phyloP scores from a whole-genome alignment of 2,113 vertebrate genomes.

The Ariopsis seemanni region DNA sequence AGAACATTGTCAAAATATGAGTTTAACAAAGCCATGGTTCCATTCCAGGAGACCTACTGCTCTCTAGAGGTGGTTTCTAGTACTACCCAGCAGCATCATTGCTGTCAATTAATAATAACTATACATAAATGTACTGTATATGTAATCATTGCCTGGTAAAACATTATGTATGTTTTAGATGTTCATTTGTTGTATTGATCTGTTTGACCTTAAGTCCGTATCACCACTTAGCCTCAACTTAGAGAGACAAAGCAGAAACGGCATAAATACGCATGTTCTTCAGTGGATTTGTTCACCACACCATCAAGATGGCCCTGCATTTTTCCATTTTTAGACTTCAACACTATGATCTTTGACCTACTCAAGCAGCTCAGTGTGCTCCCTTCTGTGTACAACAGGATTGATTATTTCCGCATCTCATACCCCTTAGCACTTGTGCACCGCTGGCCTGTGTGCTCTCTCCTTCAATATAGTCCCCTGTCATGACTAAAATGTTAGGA shows the following conservation, averaged over 20 bases:
- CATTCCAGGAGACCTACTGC: constrained; percentile 48
- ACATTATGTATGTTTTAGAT: neutral
- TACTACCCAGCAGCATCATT: neutral
- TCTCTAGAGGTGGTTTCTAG: constrained; percentile 46
- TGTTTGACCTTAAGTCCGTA: neutral
- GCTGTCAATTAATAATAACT: neutral
- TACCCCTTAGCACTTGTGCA: neutral
- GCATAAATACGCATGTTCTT: neutral
- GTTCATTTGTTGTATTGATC: neutral
- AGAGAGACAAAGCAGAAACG: neutral
- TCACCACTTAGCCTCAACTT: neutral
- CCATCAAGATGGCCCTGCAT: neutral
- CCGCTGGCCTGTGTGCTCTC: neutral
- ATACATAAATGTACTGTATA: neutral
- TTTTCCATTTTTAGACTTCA: neutral
- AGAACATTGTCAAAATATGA: neutral
- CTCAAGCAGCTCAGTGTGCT: neutral
- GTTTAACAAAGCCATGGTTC: neutral
- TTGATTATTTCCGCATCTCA: neutral
- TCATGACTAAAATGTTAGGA: neutral
- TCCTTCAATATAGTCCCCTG: neutral
- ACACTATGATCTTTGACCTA: neutral
- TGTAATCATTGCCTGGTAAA: no score
- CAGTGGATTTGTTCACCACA: neutral
- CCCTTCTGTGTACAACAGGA: neutral